Evolutionary conservation across 2,888 invertebrate genomes (phyloP), one percentile per base, ranked within the genome.

Genomic region (Ochlodes sylvanus): DNA sequence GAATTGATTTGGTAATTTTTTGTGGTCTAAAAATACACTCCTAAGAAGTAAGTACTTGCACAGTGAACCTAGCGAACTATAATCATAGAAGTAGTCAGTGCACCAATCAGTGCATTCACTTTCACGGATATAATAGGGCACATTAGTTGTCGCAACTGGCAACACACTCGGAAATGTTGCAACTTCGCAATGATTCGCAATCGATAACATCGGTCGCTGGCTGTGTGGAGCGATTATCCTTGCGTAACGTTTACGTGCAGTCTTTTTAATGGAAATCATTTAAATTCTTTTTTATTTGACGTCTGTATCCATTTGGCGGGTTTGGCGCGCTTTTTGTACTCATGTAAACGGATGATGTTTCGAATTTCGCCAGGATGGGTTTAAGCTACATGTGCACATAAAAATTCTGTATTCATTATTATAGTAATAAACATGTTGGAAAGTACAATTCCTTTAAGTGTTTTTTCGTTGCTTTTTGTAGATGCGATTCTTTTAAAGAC

Each of bases 181-280:
- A 71, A 74, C 54, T n/a, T 55, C 64, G 69, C 65, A 72, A 62
- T 57, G 61, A 71, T 71, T 72, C 68, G 73, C 72, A 73, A 73
- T 71, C 72, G 69, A 71, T 72, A 71, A 68, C 68, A 71, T 71
- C 71, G 69, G 60, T 44, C 34, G 47, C 19, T 21, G 42, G 58
- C 63, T 56, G 55, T 63, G 27, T 57, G 58, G 32, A 50, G 65
- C 60, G 54, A 55, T 55, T 55, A 66, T 54, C 66, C 54, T 67
- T 67, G 67, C 61, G 66, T 54, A 67, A 67, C 67, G n/a, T 60
- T 27, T 50, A 52, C 52, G 52, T 27, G 57, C 7, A 41, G 57
- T 14, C 42, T 42, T 42, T 42, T 58, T 42, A 34, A 56, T 15
- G 34, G 15, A 56, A 54, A 34, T 19, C 38, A 7, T 41, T 38